These are phyloP conservation scores for Hemaris fuciformis DNA, from an alignment of 2,888 invertebrate species.

Conservation along the genomic window DNA sequence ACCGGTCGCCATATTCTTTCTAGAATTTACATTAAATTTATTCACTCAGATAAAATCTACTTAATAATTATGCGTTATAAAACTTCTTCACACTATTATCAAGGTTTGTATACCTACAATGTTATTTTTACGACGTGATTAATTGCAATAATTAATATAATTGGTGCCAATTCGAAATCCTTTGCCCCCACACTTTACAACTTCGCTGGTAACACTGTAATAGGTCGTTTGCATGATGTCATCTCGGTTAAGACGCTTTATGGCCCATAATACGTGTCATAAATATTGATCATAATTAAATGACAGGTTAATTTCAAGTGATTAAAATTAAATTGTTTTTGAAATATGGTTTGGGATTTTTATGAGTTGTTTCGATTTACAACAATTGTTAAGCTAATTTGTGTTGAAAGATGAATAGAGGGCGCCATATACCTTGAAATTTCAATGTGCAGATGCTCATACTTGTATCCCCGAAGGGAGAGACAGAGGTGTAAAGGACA, in stretches of 20 bases:
- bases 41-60: neutral
- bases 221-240: constrained; percentile 6
- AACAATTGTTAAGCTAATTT: no score
- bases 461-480: no score
- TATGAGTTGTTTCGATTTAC: no score
- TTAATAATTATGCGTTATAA: neutral
- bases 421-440: no score
- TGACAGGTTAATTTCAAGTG: constrained; percentile 13
- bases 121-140: neutral
- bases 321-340: neutral
- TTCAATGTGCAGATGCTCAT: no score
- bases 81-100: neutral
- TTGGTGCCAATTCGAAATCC: neutral
- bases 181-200: constrained; percentile 7
- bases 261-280: neutral
- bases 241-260: constrained; percentile 7
- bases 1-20: no score
- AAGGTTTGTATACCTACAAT: neutral
- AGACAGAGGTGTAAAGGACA: no score
- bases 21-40: no score
- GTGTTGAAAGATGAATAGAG: no score
- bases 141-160: neutral
- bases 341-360: neutral
- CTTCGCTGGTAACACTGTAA: constrained; percentile 1
- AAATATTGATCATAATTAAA: constrained; percentile 12